phyloP scores from a whole-genome alignment of 2,888 invertebrate genomes.

The Euspilapteryx auroguttella region DNA sequence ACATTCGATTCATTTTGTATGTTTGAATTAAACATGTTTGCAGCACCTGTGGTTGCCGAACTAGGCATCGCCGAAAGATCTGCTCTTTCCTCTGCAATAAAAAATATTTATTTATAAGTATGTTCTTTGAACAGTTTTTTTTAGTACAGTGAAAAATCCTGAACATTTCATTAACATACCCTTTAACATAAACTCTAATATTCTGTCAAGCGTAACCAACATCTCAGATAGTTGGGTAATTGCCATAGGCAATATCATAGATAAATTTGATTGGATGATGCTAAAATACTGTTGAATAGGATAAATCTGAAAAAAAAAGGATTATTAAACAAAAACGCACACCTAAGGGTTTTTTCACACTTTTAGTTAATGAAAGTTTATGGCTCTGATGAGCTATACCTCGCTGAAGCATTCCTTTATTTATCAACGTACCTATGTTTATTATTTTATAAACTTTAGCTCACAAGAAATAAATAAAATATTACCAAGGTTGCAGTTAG shows the following conservation, averaged over 20 bases:
- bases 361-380: too few species aligned
- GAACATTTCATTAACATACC: too few species aligned
- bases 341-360: too few species aligned
- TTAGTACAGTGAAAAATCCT: too few species aligned
- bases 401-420: too few species aligned
- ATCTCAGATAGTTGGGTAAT: slow-evolving; percentile 60
- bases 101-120: too few species aligned
- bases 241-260: slow-evolving; percentile 57
- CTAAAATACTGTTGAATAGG: slow-evolving; percentile 62
- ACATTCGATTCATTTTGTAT: slow-evolving; percentile 10
- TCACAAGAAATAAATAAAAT: too few species aligned
- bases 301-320: slow-evolving; percentile 48
- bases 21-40: slow-evolving; percentile 17
- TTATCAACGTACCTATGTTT: too few species aligned
- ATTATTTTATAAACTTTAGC: too few species aligned
- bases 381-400: too few species aligned
- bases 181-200: slow-evolving; percentile 56
- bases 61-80: slow-evolving; percentile 17
- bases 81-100: slow-evolving; percentile 28
- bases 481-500: slow-evolving; percentile 38
- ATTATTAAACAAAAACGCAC: too few species aligned
- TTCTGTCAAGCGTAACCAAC: slow-evolving; percentile 57
- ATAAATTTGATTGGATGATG: slow-evolving; percentile 58
- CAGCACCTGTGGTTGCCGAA: slow-evolving; percentile 11
- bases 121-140: too few species aligned